Conservation (phyloP, 2,797 vertebrate species). For the Melanotaenia nigrans region DNA sequence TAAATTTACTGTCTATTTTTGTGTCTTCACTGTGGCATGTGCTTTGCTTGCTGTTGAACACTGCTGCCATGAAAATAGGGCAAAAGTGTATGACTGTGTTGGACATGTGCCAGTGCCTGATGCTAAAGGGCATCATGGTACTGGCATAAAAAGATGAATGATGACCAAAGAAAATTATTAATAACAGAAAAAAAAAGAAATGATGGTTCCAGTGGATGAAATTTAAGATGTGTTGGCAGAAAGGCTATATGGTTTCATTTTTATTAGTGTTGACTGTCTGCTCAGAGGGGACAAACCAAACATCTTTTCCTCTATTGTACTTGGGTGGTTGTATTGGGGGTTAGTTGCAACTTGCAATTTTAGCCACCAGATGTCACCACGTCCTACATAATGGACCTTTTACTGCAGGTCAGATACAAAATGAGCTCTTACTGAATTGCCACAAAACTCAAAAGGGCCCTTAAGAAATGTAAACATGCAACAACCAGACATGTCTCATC, state of each 20-base stretch:
- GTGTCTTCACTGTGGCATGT: conserved; percentile 23
- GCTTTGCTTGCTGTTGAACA: conserved; percentile 33
- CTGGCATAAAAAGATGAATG: too few relatives aligned
- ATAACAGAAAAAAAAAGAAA: too few relatives aligned
- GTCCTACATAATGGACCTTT: not conserved
- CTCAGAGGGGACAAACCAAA: not conserved
- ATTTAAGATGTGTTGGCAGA: not conserved
- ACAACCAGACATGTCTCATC: conserved; percentile 3
- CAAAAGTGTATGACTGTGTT: conserved; percentile 17
- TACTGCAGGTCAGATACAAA: not conserved
- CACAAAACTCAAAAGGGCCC: not conserved
- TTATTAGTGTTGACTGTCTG: not conserved
- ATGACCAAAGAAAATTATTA: too few relatives aligned
- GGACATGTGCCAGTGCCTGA: conserved; percentile 23
- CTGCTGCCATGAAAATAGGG: conserved; percentile 40
- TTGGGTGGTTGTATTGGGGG: not conserved
- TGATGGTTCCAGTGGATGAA: conserved; percentile 18
- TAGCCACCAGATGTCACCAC: not conserved
- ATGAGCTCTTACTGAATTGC: not conserved
- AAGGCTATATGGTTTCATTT: not conserved
- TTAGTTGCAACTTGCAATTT: not conserved
- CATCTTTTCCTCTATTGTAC: not conserved
- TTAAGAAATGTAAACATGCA: not conserved
- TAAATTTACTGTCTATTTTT: conserved; percentile 37
- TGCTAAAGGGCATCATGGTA: conserved; percentile 3